Conservation (phyloP, 2,113 vertebrate genomes). For the Alectura lathami region DNA sequence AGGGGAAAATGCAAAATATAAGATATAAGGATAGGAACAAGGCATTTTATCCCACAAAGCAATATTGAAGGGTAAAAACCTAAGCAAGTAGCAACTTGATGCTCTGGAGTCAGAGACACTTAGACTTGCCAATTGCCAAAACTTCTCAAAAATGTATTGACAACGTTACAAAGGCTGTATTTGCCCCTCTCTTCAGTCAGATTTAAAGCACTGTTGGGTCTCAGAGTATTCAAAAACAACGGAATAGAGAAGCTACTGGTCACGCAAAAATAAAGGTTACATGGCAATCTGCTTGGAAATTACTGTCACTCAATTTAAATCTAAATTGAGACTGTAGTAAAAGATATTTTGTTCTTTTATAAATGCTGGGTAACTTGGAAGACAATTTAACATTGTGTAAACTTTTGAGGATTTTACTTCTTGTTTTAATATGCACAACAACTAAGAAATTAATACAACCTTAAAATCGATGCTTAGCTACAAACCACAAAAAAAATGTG, state of each 20-base stretch:
- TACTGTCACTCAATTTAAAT: neutral
- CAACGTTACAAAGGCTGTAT: neutral
- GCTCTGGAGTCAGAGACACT: neutral
- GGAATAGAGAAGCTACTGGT: neutral
- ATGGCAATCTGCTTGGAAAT: neutral
- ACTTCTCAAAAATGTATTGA: neutral
- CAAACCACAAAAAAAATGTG: neutral
- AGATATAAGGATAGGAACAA: neutral
- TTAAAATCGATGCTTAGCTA: neutral
- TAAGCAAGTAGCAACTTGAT: neutral
- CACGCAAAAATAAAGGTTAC: neutral
- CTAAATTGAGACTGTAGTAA: neutral
- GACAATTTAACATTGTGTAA: neutral
- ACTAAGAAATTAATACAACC: neutral
- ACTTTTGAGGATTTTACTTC: neutral
- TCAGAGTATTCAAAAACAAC: neutral
- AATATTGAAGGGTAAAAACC: neutral
- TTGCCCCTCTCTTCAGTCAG: neutral
- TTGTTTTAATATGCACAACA: neutral
- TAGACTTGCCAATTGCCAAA: neutral
- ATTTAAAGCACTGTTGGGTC: neutral
- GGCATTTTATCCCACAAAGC: neutral
- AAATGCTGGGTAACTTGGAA: neutral
- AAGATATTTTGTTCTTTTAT: neutral
- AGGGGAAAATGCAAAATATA: neutral